Conservation (phyloP, 2,113 vertebrate genomes). For the Fulmarus glacialis region DNA sequence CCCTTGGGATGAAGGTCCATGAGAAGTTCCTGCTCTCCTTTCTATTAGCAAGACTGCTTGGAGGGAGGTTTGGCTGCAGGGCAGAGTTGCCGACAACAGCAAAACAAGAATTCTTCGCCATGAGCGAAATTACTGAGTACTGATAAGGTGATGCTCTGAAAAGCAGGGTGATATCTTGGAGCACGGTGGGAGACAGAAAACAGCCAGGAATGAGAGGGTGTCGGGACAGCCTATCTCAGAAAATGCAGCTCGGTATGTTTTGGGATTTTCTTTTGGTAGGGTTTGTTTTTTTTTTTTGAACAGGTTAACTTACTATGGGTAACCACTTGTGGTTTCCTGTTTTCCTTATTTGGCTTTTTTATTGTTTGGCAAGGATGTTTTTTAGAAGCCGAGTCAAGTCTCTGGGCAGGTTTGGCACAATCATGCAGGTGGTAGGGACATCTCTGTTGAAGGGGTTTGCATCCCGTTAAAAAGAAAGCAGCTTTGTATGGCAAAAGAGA, state of each 20-base stretch:
- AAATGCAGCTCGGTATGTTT: background rate
- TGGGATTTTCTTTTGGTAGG: background rate
- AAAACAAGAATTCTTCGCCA: fast-evolving
- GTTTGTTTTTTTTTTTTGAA: background rate
- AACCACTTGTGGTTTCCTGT: conserved; percentile 37
- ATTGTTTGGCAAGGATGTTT: background rate
- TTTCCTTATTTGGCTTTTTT: background rate
- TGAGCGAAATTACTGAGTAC: background rate
- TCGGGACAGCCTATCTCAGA: background rate
- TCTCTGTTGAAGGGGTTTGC: fast-evolving
- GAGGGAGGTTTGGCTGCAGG: background rate
- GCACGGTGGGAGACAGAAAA: background rate
- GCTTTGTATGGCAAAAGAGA: background rate
- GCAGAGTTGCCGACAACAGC: background rate
- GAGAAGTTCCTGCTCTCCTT: background rate
- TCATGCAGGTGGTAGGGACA: fast-evolving
- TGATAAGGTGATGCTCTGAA: background rate
- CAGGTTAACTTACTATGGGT: background rate
- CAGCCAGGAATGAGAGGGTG: background rate
- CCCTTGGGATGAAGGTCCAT: fast-evolving
- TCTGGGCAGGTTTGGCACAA: background rate
- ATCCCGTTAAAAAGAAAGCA: background rate
- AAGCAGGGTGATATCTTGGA: background rate
- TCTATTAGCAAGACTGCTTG: background rate
- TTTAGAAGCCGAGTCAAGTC: background rate